Evolutionary conservation across 1,140 invertebrate genomes (phyloP), one percentile per base, ranked within the genome.

Genomic region (Sarcophaga bullata): DNA sequence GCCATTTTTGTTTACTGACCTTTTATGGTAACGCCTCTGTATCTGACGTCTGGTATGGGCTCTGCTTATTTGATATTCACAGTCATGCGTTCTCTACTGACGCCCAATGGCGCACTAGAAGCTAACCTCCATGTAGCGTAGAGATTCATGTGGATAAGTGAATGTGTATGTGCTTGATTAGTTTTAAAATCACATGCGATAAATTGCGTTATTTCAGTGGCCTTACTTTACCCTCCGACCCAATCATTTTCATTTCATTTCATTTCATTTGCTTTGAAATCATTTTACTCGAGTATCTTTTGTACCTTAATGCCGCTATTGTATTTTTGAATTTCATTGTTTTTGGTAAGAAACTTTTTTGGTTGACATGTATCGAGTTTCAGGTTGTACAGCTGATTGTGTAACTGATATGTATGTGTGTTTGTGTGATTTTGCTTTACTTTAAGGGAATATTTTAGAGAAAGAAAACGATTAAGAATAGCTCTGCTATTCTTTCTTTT

Each of bases 101-200:
- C 25, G 25, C 25, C 25, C 25, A 37, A n/a, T 37, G 25, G 25
- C 25, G 4, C 1, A 2, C 25, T n/a, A 37, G 4, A 37, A 37
- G 25, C 25, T 37, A 37, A 37, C 1, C 1, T 4, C 25, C 25
- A 4, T 37, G 4, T 37, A 4, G 25, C 1, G 25, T 37, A 37
- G 25, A 37, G 25, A 37, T 37, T 37, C 25, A 37, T 37, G 25
- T 37, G 25, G 25, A 37, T 37, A 37, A 37, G 25, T 37, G 25
- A 37, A 37, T 37, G 25, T 37, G 25, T 37, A 37, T 37, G 25
- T 37, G 25, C 25, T 37, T 37, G 25, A 37, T 37, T 37, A 37
- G 62, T 68, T 68, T 68, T n/a, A 68, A 68, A 52, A 68, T 68
- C 62, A 68, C 62, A 19, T 68, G 62, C 17, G 62, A 68, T 68